phyloP scores from a whole-genome alignment of 2,888 invertebrate species.

The Cistogaster globosa region DNA sequence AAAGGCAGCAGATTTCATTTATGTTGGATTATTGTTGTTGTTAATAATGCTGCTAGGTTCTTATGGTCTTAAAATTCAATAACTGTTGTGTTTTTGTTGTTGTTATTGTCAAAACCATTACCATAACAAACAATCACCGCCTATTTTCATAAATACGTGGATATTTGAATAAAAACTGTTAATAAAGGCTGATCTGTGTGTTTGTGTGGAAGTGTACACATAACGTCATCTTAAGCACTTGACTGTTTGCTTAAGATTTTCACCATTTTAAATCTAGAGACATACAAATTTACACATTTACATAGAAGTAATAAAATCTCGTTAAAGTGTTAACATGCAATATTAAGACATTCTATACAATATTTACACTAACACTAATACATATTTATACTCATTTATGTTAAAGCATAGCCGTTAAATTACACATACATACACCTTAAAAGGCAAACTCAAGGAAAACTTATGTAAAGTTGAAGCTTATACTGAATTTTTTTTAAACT shows the following conservation, averaged over 20 bases:
- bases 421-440: not conserved
- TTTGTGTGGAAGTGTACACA: not conserved
- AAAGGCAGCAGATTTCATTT: slow-evolving; percentile 66
- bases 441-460: not conserved
- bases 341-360: slow-evolving; percentile 73
- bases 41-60: slow-evolving; percentile 14
- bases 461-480: too few relatives aligned
- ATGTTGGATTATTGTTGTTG: slow-evolving; percentile 28
- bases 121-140: slow-evolving; percentile 70
- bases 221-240: slow-evolving; percentile 11
- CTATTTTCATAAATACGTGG: slow-evolving; percentile 61
- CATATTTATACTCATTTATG: slow-evolving; percentile 14
- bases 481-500: too few relatives aligned
- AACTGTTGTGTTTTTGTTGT: slow-evolving; percentile 36
- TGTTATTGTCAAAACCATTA: slow-evolving; percentile 41
- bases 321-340: slow-evolving; percentile 77
- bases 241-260: slow-evolving; percentile 46
- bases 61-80: slow-evolving; percentile 65
- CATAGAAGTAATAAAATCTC: slow-evolving; percentile 74
- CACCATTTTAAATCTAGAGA: slow-evolving; percentile 31
- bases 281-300: not conserved
- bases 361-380: slow-evolving; percentile 52
- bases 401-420: not conserved
- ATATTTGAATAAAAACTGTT: slow-evolving; percentile 17
- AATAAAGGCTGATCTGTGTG: not conserved